Conservation (phyloP, 64 coral and sea anemone genomes). For the Actinia equina region DNA sequence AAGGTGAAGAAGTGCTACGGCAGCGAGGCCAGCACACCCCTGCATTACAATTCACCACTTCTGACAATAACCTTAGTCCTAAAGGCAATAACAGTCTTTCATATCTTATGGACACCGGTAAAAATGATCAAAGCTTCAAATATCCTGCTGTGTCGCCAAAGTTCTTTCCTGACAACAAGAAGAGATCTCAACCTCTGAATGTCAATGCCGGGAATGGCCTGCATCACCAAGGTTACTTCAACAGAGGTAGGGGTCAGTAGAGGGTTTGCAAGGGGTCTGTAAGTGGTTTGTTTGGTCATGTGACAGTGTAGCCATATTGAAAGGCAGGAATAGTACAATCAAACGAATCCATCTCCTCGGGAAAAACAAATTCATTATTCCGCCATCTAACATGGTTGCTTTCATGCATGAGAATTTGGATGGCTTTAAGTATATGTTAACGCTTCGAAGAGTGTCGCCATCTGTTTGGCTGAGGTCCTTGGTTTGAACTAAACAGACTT, state of each 20-base stretch:
- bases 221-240: not conserved
- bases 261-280: no score
- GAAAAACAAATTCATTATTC: no score
- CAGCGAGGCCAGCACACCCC: conserved; percentile 67
- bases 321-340: no score
- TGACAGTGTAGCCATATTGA: no score
- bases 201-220: conserved; percentile 13
- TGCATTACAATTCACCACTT: conserved; percentile 38
- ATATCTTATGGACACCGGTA: conserved; percentile 10
- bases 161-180: conserved; percentile 33
- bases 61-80: conserved; percentile 47
- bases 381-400: no score
- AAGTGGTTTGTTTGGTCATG: no score
- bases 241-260: not conserved
- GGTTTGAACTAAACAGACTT: no score
- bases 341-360: no score
- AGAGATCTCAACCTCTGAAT: conserved; percentile 13
- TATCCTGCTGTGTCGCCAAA: conserved; percentile 21
- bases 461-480: no score
- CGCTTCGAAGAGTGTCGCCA: no score
- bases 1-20: conserved; percentile 89
- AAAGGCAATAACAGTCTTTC: conserved; percentile 19
- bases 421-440: no score
- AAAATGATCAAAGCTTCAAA: conserved; percentile 16
- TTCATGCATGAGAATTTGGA: no score